Conservation (phyloP, 2,113 vertebrate species). For the Cavia porcellus region DNA sequence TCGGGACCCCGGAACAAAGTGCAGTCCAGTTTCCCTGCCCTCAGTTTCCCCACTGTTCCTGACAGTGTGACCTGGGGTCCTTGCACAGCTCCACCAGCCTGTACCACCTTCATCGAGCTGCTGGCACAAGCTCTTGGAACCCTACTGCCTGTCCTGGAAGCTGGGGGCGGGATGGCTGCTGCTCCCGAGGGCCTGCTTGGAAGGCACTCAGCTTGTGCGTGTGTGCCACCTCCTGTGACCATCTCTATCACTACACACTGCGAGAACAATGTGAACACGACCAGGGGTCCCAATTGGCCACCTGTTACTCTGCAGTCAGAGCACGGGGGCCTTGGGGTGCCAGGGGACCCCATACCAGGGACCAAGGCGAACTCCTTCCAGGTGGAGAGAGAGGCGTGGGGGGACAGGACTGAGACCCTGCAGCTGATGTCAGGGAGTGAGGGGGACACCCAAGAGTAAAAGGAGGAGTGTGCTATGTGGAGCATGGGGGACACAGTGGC, state of each 20-base stretch:
- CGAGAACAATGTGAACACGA: not conserved
- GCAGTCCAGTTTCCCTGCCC: not conserved
- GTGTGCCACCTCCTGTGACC: not conserved
- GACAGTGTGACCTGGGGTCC: not conserved
- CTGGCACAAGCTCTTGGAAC: not conserved
- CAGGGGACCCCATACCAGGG: not conserved
- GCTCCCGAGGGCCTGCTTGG: no score
- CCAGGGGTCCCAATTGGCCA: not conserved
- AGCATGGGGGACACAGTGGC: not conserved
- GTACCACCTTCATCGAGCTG: not conserved
- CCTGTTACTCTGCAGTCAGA: not conserved
- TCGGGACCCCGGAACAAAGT: not conserved
- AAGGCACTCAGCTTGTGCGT: not conserved
- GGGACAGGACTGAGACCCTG: not conserved
- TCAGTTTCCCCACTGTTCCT: not conserved
- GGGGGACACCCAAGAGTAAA: not conserved
- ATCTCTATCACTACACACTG: not conserved
- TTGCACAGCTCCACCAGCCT: not conserved
- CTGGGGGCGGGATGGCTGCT: no score
- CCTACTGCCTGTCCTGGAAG: not conserved
- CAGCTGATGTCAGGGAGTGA: not conserved
- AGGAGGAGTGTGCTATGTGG: no score
- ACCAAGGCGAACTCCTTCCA: no score
- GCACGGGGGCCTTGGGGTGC: not conserved
- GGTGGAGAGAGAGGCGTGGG: not conserved